Percentiles rank a stretch among this genome's conserved stretches.
These are phyloP conservation scores for Sterrhoptilus dennistouni DNA, from an alignment of 2,113 vertebrate species.

Conservation along the genomic window DNA sequence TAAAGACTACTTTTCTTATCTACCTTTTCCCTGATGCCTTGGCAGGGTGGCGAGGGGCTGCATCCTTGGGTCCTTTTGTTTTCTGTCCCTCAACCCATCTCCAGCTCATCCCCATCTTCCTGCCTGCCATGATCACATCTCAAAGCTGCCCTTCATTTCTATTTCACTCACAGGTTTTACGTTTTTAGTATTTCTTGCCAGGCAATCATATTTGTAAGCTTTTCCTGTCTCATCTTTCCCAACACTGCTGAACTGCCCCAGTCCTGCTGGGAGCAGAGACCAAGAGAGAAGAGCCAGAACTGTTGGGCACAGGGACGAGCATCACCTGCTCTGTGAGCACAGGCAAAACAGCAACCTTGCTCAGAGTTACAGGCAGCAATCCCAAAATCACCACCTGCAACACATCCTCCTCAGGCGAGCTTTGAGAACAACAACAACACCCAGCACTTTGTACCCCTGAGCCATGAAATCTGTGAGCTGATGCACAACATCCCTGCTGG, in stretches of 20 bases:
- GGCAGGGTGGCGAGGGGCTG: too few species aligned
- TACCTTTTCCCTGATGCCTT: too few species aligned
- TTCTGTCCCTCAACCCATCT: too few species aligned
- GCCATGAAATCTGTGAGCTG: neutral
- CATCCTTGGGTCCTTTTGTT: too few species aligned
- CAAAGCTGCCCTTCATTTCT: too few species aligned
- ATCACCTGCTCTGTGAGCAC: neutral
- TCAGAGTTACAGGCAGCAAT: neutral
- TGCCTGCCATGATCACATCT: too few species aligned
- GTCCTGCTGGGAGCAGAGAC: neutral
- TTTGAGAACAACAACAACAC: neutral
- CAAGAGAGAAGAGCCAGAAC: neutral
- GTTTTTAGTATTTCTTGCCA: too few species aligned
- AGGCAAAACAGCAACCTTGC: neutral
- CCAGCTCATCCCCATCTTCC: too few species aligned
- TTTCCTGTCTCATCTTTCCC: too few species aligned
- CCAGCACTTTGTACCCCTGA: neutral
- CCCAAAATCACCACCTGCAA: conserved; percentile 11
- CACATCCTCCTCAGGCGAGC: neutral
- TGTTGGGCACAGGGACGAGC: neutral
- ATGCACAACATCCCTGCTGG: neutral
- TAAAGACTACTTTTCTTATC: too few species aligned
- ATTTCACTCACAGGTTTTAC: too few species aligned
- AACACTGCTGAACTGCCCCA: neutral
- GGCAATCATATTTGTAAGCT: too few species aligned